Percentiles rank a stretch among this genome's conserved stretches.
Evolutionary conservation across 1,140 invertebrate species (phyloP).

Genomic region (Zaprionus tsacasi): DNA sequence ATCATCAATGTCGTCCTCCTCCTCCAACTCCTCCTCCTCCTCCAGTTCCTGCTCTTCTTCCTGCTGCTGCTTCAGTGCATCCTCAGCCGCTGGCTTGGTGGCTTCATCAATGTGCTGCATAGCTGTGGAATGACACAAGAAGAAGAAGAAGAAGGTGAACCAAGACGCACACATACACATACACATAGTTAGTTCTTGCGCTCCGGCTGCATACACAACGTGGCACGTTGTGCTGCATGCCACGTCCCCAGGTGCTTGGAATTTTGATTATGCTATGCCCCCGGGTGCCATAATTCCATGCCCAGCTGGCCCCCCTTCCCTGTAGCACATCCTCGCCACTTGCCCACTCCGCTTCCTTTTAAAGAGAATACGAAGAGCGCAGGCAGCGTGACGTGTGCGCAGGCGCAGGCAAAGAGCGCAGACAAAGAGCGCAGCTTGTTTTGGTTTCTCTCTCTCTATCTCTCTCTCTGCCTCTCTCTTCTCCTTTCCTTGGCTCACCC

Average conservation of each 20-base stretch:
- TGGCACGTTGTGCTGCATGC: slow-evolving; percentile 54
- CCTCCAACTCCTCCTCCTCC: slow-evolving; percentile 12
- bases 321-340: background rate
- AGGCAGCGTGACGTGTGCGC: background rate
- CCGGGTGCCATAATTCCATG: slow-evolving; percentile 83
- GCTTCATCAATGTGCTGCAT: slow-evolving; percentile 9
- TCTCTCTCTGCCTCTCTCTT: background rate
- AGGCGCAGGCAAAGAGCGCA: background rate
- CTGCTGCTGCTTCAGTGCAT: background rate
- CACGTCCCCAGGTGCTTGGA: slow-evolving; percentile 77
- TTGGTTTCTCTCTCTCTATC: slow-evolving; percentile 22
- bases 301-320: slow-evolving; percentile 43
- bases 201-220: slow-evolving; percentile 32
- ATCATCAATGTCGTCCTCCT: slow-evolving; percentile 37
- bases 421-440: slow-evolving; percentile 43
- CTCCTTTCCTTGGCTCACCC: background rate
- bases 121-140: slow-evolving; percentile 12
- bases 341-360: background rate
- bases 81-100: slow-evolving; percentile 11
- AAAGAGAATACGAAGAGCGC: slow-evolving; percentile 44
- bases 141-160: slow-evolving; percentile 23
- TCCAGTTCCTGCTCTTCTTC: slow-evolving; percentile 10
- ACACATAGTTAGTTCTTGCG: slow-evolving; percentile 35
- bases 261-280: slow-evolving; percentile 84
- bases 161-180: slow-evolving; percentile 10